Percentiles rank a stretch among this genome's conserved stretches.
Evolutionary conservation across 2,888 invertebrate genomes (phyloP).

Genomic region (Polymixis lichenea): DNA sequence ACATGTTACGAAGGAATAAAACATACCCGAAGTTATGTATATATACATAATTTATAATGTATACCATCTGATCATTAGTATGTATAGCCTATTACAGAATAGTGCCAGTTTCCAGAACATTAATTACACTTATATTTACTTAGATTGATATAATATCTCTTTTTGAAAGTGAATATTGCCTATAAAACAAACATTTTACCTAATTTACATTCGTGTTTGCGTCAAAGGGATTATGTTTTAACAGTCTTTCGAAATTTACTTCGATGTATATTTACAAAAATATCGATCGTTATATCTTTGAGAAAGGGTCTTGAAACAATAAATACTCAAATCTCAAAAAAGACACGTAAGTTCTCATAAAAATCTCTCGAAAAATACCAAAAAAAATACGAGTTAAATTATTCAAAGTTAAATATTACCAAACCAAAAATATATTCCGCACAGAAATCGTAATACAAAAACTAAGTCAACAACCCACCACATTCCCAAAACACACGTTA

Average conservation of each 20-base stretch:
- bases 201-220: constrained; percentile 52
- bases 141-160: constrained; percentile 65
- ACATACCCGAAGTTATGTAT: constrained; percentile 11
- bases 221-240: constrained; percentile 69
- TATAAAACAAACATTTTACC: constrained; percentile 51
- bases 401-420: neutral
- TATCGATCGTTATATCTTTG: constrained; percentile 44
- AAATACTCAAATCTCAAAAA: neutral
- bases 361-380: neutral
- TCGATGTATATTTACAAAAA: constrained; percentile 68
- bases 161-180: constrained; percentile 67
- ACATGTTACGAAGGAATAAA: constrained; percentile 41
- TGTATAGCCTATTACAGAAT: constrained; percentile 48
- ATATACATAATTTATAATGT: constrained; percentile 53
- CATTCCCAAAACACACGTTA: constrained; percentile 32
- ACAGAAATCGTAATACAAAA: neutral
- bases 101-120: constrained; percentile 63
- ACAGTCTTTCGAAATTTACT: constrained; percentile 70
- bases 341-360: neutral
- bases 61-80: constrained; percentile 48
- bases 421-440: too few species aligned
- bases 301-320: constrained; percentile 5
- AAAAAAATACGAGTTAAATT: neutral
- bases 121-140: constrained; percentile 58
- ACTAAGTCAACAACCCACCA: neutral